phyloP scores from a whole-genome alignment of 1,140 invertebrate species.

The Sogatella furcifera region DNA sequence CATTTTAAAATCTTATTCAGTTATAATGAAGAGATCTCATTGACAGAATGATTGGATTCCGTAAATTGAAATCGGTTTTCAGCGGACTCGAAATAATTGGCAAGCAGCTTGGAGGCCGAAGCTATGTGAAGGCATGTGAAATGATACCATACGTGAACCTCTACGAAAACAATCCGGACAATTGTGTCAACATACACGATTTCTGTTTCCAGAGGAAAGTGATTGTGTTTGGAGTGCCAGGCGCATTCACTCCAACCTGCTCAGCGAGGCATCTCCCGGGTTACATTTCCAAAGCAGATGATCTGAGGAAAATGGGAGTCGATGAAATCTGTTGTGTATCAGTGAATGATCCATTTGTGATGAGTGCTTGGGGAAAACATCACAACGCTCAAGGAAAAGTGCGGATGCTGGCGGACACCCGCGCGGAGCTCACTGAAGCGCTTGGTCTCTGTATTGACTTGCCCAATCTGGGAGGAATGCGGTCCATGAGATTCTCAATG shows the following conservation, averaged over 20 bases:
- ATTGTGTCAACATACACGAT: constrained; percentile 70
- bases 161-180: constrained; percentile 72
- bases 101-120: too few relatives aligned
- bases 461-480: constrained; percentile 36
- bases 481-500: constrained; percentile 42
- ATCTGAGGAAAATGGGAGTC: constrained; percentile 68
- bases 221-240: constrained; percentile 83
- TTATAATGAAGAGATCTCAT: too few relatives aligned
- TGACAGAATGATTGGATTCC: too few relatives aligned
- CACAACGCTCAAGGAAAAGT: constrained; percentile 66
- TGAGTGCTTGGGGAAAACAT: constrained; percentile 80
- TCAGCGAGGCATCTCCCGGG: constrained; percentile 86
- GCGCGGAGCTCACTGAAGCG: constrained; percentile 39
- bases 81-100: too few relatives aligned
- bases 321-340: constrained; percentile 77
- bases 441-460: constrained; percentile 39
- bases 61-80: too few relatives aligned
- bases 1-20: too few relatives aligned
- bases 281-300: constrained; percentile 60
- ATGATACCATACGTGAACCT: constrained; percentile 66
- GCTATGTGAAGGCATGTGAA: constrained; percentile 60
- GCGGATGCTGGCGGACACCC: constrained; percentile 44
- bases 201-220: constrained; percentile 70
- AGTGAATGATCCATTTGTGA: constrained; percentile 92
- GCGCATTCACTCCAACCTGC: constrained; percentile 92